phyloP scores from a whole-genome alignment of 2,888 invertebrate genomes.

The Meteorus cinctellus region DNA sequence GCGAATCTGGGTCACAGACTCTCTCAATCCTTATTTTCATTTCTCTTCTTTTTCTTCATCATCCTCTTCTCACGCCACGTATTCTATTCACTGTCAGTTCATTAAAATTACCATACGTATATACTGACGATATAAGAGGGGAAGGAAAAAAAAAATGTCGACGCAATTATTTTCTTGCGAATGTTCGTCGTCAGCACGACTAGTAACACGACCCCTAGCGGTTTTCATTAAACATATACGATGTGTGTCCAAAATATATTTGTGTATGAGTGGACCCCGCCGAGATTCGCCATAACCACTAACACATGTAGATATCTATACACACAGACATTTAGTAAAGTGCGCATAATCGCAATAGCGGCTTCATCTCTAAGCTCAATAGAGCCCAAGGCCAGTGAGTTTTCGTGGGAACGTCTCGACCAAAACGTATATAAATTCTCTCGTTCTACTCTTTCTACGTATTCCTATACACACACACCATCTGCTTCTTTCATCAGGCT shows the following conservation, averaged over 20 bases:
- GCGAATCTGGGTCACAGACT: slow-evolving; percentile 40
- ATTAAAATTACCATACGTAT: slow-evolving; percentile 22
- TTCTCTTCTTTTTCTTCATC: neutral
- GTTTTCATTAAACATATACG: slow-evolving; percentile 45
- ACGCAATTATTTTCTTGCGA: slow-evolving; percentile 11
- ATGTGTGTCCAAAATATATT: slow-evolving; percentile 38
- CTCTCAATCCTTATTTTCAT: slow-evolving; percentile 9
- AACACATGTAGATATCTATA: neutral
- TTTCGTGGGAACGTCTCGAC: slow-evolving; percentile 60
- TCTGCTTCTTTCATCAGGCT: slow-evolving; percentile 6
- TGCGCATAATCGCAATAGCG: slow-evolving; percentile 5
- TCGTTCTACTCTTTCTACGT: slow-evolving; percentile 20
- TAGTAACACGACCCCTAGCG: slow-evolving; percentile 14
- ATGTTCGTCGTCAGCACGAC: slow-evolving; percentile 7
- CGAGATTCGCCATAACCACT: slow-evolving; percentile 19
- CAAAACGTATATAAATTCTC: slow-evolving; percentile 38
- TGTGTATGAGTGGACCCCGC: slow-evolving; percentile 37
- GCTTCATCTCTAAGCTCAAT: slow-evolving; percentile 43
- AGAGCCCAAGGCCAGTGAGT: slow-evolving; percentile 59
- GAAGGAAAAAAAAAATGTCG: neutral
- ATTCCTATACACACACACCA: neutral
- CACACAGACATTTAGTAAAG: neutral
- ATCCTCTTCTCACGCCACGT: slow-evolving; percentile 41
- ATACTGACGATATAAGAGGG: slow-evolving; percentile 13
- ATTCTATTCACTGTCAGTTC: slow-evolving; percentile 18